Evolutionary conservation across 1,140 invertebrate genomes (phyloP), one percentile per base, ranked within the genome.

Genomic region (Drosophila tsacasi): DNA sequence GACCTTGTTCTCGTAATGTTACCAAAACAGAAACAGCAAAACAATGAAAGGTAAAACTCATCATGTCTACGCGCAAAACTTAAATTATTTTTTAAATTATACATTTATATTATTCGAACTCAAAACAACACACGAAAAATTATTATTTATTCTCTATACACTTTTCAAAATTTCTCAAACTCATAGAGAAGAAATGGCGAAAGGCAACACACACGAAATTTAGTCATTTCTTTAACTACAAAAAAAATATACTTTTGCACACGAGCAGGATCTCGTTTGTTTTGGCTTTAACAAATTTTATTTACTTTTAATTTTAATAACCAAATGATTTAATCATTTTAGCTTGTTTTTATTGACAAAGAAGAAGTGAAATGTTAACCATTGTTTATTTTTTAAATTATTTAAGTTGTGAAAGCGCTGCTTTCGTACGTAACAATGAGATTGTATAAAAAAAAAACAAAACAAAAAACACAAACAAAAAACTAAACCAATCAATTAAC

Each of bases 221-320:
- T 63, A 85, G 77, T 78, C 73, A 78, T 76, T 76, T 86, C 76
- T 65, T 62, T 61, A 67, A 79, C 66, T 71, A 81, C 21, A 52
- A 30, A 35, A 52, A 30, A 52, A 54, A 2, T 17, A 12, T 30
- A 52, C 12, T 12, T 81, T 89, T 90, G 85, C 84, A 90, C 79
- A 76, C 87, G 91, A 92, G 91, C 91, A 92, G 91, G 91, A 92
- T 92, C 91, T 92, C 91, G 91, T 82, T 84, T 89, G 84, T 87
- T 87, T 73, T 92, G 91, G 86, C 87, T 92, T 91, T 92, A 92
- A 91, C 72, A 71, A 81, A 75, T 73, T 46, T 47, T 69, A 79
- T 72, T 91, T 89, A 73, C 76, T 83, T 86, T 78, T 79, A 76
- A 84, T 71, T 55, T 55, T 84, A 84, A 83, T 81, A 84, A 83